Percentiles rank a stretch among this genome's conserved stretches.
These are phyloP conservation scores for Passer montanus DNA, from an alignment of 2,113 vertebrate species.

Conservation along the genomic window DNA sequence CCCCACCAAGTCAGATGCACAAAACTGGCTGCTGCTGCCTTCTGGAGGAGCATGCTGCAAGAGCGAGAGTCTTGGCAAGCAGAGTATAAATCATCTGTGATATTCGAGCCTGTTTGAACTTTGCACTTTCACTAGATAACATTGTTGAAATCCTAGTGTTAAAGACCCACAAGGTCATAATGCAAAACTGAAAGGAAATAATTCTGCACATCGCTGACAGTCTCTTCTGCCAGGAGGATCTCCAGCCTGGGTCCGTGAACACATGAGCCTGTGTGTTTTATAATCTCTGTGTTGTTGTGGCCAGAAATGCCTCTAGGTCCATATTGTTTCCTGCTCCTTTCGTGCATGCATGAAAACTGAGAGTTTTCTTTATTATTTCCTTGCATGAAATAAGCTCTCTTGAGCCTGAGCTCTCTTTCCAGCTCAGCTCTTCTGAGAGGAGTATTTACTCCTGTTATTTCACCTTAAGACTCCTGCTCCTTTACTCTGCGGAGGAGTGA, in stretches of 20 bases:
- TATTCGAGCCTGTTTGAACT: not conserved
- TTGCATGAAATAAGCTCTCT: not conserved
- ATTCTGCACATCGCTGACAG: not conserved
- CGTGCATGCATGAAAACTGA: accelerated
- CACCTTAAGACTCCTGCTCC: not conserved
- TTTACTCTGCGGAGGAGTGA: not conserved
- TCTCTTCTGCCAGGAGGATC: not conserved
- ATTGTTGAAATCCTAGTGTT: not conserved
- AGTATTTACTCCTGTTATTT: not conserved
- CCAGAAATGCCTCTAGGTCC: not conserved
- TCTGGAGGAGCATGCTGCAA: not conserved
- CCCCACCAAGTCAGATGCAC: not conserved
- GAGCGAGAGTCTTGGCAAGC: not conserved
- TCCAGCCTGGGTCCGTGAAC: not conserved
- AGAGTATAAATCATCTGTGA: not conserved
- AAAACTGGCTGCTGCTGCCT: not conserved
- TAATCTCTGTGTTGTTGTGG: not conserved
- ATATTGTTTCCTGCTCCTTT: not conserved
- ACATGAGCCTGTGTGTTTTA: not conserved
- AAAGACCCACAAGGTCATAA: not conserved
- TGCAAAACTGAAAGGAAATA: not conserved
- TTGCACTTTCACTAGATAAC: not conserved
- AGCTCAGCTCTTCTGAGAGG: not conserved
- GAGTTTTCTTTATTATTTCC: not conserved
- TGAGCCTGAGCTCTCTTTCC: not conserved